Evolutionary conservation across 2,113 vertebrate genomes (phyloP).

Genomic region (Pedetes capensis): DNA sequence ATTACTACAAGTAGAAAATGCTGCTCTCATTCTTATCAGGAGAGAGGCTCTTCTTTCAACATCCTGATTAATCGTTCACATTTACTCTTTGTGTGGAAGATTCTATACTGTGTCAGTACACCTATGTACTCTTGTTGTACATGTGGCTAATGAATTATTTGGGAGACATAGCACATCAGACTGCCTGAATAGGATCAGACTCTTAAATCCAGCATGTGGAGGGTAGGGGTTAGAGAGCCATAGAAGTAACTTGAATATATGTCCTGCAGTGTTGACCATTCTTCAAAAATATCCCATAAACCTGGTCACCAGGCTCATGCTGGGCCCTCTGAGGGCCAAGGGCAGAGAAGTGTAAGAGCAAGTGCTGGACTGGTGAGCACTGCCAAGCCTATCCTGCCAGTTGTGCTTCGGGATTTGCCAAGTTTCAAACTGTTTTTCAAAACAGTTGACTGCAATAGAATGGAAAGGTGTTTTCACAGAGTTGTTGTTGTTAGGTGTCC

Average conservation of each 20-base stretch:
- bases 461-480: too few species aligned
- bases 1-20: background rate
- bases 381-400: background rate
- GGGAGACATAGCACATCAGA: background rate
- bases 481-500: too few species aligned
- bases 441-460: background rate
- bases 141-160: background rate
- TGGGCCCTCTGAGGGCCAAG: background rate
- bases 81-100: background rate
- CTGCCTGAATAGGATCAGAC: background rate
- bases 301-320: background rate
- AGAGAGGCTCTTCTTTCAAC: background rate
- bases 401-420: background rate
- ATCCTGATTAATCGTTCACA: background rate
- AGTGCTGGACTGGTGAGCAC: background rate
- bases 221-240: fast-evolving
- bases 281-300: background rate
- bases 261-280: background rate
- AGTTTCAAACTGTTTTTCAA: background rate
- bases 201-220: background rate
- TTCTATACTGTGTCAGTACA: background rate
- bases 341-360: background rate
- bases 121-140: background rate
- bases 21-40: background rate
- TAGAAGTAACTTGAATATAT: background rate